Base-by-base conservation (phyloP, 2,888 invertebrate species). In the Penaeus monodon region DNA sequence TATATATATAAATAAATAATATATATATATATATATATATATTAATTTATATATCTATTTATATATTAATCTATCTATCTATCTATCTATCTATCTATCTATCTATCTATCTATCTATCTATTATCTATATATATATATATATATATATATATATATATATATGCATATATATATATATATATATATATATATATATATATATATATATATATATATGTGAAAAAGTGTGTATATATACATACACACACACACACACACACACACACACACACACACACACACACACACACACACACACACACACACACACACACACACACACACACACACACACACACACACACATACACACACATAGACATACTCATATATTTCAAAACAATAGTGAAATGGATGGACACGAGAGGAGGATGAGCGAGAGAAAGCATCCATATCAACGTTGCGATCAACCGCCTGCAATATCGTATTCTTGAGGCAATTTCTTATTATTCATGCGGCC, bases 61-160 rank as follows among this genome's bases (percentile, higher is more conserved):
- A 78, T 78, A 78, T 78, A 78, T 78, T 49, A 17, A 78, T 49
- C 49, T 49, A 78, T 49, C 49, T 78, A 78, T 78, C 49, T 78
- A 78, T 78, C 49, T 27, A 78, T 78, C 49, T 78, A 78, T 38
- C 2, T 38, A 38, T 38, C 2, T 38, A 38, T 38, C 2, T 38
- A 38, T 38, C 2, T 38, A 38, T 6, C 6, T 38, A 38, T 6
- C 2, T 38, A 38, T 38, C 2, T 38, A 38, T 38, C 2, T n/a
- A n/a, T n/a, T 38, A 38, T 38, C 2, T 38, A 38, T 6, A 38
- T 6, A 38, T 14, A 78, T 63, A 78, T 63, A 78, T 63, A 78
- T 4, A 78, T 27, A 78, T 63, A 78, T 63, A 78, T 4, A 78
- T 63, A 57, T n/a, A 57, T n/a, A 29, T 12, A 12, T 12, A 29